Base-by-base conservation (phyloP, 1,140 invertebrate species). In the Helicorthomorpha holstii region DNA sequence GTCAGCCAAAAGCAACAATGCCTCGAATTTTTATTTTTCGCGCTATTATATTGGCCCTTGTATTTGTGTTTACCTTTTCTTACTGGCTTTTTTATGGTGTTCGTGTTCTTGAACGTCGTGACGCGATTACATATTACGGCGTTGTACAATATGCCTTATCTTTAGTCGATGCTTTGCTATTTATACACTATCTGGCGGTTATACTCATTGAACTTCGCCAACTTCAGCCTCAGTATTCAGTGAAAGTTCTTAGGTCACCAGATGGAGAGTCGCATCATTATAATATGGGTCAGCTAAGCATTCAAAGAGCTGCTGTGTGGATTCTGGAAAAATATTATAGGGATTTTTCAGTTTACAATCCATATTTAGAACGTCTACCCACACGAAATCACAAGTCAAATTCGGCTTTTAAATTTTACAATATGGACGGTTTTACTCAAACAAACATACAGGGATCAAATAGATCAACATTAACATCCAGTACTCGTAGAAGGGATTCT, bases 61-160 rank as follows among this genome's bases (percentile, higher is more conserved):
- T 94, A n/a, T 79, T 91, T 47, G 75, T 97, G 12, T 86, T 92
- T 64, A 88, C 83, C 51, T 92, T 95, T 71, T 82, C 90, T 16
- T 96, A 91, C 70, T 98, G 94, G 93, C 71, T 98, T 0, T 98
- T 98, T 67, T 98, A 96, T 64, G 81, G 89, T 59, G 88, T 93
- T 43, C 82, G 94, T 74, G 79, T 90, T 56, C 53, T 73, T 55
- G 63, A 72, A 63, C 60, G 66, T 55, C 50, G 64, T 59, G 55
- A 65, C 51, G 52, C 63, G 29, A 55, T 56, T 7, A 54, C 50
- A 27, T 62, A 62, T 54, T 53, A 58, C 48, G 81, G 81, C 46
- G 74, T 95, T 59, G 89, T 96, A 1, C 79, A 81, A 56, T 95
- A 93, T 67, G 84, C 91, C 16, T 82, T 83, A 16, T 90, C 84